Percentiles rank a stretch among this genome's conserved stretches.
Evolutionary conservation across 2,113 vertebrate genomes (phyloP).

Genomic region (Ardeotis arabs): DNA sequence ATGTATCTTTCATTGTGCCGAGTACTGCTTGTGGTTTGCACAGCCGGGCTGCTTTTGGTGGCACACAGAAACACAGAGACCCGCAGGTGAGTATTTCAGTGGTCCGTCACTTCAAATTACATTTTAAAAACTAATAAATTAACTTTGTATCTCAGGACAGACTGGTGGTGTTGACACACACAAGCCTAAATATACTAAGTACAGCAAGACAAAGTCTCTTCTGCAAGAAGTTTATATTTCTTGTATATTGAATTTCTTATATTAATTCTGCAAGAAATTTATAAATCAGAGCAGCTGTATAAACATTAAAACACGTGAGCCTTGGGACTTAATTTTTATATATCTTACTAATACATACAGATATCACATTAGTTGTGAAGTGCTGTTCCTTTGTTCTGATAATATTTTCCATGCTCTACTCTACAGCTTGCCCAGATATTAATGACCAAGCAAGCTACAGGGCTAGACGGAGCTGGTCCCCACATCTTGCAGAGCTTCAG

Average conservation of each 20-base stretch:
- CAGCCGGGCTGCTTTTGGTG: background rate
- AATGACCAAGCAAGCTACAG: background rate
- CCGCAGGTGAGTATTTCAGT: background rate
- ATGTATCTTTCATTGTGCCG: fast-evolving
- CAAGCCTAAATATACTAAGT: background rate
- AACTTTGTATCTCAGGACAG: background rate
- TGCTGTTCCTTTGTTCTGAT: background rate
- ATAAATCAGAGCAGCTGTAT: background rate
- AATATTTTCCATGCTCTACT: background rate
- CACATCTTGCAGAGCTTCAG: background rate
- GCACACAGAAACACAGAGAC: background rate
- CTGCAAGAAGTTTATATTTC: background rate
- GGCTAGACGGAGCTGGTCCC: background rate
- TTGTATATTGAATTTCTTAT: no score
- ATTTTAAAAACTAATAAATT: background rate
- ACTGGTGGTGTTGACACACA: background rate
- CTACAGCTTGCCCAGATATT: background rate
- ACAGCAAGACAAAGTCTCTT: background rate
- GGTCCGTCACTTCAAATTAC: background rate
- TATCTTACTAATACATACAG: background rate
- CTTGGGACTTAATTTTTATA: background rate
- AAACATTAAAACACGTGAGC: background rate
- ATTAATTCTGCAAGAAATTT: background rate
- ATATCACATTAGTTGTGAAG: background rate
- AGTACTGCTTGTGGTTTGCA: background rate